Evolutionary conservation across 2,113 vertebrate species (phyloP).

Genomic region (Mesoclemmys tuberculata): DNA sequence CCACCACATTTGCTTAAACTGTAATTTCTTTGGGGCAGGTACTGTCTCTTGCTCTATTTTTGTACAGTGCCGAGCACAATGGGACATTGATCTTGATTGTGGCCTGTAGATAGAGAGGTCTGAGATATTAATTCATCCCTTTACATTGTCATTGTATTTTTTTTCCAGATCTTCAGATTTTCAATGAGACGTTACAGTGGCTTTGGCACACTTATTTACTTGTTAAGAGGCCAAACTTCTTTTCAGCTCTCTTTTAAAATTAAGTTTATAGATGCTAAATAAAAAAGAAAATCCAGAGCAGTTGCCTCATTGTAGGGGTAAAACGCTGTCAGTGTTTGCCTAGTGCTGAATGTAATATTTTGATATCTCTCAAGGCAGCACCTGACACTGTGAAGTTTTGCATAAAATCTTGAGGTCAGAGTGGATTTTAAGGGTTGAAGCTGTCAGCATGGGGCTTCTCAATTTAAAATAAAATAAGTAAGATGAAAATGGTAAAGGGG

Average conservation of each 20-base stretch:
- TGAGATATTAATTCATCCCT: not conserved
- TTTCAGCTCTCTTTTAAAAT: not conserved
- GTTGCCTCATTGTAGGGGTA: not conserved
- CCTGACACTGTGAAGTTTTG: not conserved
- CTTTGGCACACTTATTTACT: fast-evolving
- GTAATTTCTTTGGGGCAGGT: not conserved
- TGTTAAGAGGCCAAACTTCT: not conserved
- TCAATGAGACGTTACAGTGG: not conserved
- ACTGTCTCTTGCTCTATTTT: fast-evolving
- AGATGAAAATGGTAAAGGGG: not conserved
- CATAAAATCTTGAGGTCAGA: not conserved
- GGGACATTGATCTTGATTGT: not conserved
- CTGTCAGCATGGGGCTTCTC: not conserved
- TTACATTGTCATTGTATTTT: no score
- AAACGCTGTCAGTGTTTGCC: not conserved
- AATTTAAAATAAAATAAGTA: not conserved
- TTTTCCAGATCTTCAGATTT: not conserved
- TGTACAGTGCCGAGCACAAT: not conserved
- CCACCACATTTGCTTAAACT: fast-evolving
- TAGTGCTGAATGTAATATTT: fast-evolving
- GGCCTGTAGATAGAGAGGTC: not conserved
- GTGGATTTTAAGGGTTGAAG: not conserved
- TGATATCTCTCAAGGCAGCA: fast-evolving
- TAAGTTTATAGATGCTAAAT: not conserved
- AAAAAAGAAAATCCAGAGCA: not conserved